A percentile compares a stretch with the other conserved stretches of the same genome.
These are phyloP conservation scores for Diarsia dahlii DNA, from an alignment of 2,888 invertebrate genomes.

Conservation along the genomic window DNA sequence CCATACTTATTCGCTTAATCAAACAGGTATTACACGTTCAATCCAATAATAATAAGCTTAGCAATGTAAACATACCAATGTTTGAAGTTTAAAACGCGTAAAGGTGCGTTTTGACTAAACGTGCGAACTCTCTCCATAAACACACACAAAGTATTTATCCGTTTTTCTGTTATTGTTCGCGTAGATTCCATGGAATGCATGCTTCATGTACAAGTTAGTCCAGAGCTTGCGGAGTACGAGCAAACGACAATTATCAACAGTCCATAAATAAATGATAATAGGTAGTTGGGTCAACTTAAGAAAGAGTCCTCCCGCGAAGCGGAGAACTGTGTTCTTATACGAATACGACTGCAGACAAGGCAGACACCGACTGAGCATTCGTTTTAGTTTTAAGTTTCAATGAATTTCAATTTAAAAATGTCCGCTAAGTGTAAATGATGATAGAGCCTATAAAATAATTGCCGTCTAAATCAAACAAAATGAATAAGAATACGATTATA, in stretches of 20 bases:
- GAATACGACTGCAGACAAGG: background rate
- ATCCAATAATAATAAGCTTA: conserved; percentile 55
- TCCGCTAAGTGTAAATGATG: background rate
- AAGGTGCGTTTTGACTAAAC: conserved; percentile 6
- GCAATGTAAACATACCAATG: conserved; percentile 49
- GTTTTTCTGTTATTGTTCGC: background rate
- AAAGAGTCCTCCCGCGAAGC: background rate
- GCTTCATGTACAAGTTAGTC: background rate
- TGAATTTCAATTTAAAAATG: background rate
- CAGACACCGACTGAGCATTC: background rate
- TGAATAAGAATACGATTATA: background rate
- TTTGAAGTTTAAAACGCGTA: conserved; percentile 55
- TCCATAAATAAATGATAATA: too few species aligned
- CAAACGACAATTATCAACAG: background rate
- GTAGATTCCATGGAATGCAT: background rate
- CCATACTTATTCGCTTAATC: conserved; percentile 40
- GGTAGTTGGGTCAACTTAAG: too few species aligned
- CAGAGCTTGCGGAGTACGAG: background rate
- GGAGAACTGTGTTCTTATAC: background rate
- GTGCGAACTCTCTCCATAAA: background rate
- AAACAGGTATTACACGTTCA: conserved; percentile 42
- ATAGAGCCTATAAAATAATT: background rate
- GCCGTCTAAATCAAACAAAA: background rate
- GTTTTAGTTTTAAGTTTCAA: background rate
- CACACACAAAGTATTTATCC: background rate